These are phyloP conservation scores for Synchiropus splendidus DNA, from an alignment of 2,113 vertebrate genomes.

Conservation along the genomic window DNA sequence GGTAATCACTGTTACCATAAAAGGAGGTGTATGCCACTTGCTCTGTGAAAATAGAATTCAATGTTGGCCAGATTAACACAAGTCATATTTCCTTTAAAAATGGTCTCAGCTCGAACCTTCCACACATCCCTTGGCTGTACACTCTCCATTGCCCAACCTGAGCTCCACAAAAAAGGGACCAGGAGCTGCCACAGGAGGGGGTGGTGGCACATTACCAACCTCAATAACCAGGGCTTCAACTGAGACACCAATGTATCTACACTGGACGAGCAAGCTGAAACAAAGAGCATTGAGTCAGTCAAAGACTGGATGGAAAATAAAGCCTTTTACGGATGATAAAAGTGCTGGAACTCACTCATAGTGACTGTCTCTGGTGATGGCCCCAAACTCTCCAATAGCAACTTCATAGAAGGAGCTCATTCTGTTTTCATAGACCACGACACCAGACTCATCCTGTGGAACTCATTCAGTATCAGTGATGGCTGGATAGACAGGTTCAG, in stretches of 20 bases:
- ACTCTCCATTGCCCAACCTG: slow-evolving; percentile 46
- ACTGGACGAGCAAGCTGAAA: slow-evolving; percentile 47
- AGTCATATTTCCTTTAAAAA: neutral
- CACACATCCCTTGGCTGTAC: slow-evolving; percentile 32
- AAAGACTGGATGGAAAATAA: no score
- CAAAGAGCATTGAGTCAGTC: neutral
- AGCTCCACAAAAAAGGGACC: slow-evolving; percentile 54
- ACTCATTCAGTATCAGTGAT: slow-evolving; percentile 4
- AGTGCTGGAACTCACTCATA: slow-evolving; percentile 40
- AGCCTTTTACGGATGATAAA: no score
- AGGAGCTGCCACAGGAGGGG: slow-evolving; percentile 32
- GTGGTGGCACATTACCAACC: slow-evolving; percentile 12
- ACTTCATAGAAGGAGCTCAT: slow-evolving; percentile 50
- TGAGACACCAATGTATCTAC: slow-evolving; percentile 41
- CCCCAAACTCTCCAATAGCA: slow-evolving; percentile 26
- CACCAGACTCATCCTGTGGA: slow-evolving; percentile 41
- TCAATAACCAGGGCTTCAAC: slow-evolving; percentile 39
- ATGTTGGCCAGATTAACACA: neutral
- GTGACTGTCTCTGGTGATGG: slow-evolving; percentile 56
- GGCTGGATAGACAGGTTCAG: neutral
- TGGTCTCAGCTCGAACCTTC: slow-evolving; percentile 36
- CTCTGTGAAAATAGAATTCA: slow-evolving; percentile 24
- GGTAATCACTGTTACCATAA: slow-evolving; percentile 44
- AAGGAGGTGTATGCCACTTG: slow-evolving; percentile 37
- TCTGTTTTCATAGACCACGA: slow-evolving; percentile 53